Conservation (phyloP, 1,140 invertebrate species). For the Liolophura sinensis region DNA sequence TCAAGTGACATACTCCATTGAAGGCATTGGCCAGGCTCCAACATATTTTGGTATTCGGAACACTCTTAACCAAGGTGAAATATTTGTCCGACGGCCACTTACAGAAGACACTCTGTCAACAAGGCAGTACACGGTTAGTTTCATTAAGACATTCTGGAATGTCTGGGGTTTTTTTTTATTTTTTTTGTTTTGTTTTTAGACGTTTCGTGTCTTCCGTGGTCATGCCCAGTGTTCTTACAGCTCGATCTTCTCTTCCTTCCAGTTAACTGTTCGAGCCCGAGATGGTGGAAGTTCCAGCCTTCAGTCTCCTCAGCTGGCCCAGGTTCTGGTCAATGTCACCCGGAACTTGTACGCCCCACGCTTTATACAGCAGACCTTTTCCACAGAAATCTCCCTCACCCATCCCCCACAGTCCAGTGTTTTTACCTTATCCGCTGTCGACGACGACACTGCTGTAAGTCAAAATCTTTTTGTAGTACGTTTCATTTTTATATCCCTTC, state of each 20-base stretch:
- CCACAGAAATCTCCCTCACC: slow-evolving; percentile 14
- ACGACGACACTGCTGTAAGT: slow-evolving; percentile 28
- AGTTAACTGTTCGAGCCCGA: slow-evolving; percentile 22
- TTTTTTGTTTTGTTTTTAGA: too few species aligned
- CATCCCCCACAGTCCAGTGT: slow-evolving; percentile 22
- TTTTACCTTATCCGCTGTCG: slow-evolving; percentile 16
- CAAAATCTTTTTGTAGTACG: background rate
- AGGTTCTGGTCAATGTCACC: slow-evolving; percentile 29
- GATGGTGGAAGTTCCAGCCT: slow-evolving; percentile 18
- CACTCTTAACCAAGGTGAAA: too few species aligned
- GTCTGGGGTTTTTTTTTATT: too few species aligned
- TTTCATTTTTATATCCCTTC: too few species aligned
- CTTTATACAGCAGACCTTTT: slow-evolving; percentile 13
- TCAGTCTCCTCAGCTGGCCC: too few species aligned
- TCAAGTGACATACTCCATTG: slow-evolving; percentile 33
- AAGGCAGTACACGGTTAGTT: too few species aligned
- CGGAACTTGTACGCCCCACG: slow-evolving; percentile 27
- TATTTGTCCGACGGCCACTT: too few species aligned
- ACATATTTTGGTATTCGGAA: background rate
- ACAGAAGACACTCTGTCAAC: too few species aligned
- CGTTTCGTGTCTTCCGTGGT: slow-evolving; percentile 2
- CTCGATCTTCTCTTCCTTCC: slow-evolving; percentile 1
- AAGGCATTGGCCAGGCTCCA: slow-evolving; percentile 36
- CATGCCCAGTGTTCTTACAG: background rate
- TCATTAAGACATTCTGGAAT: too few species aligned